Evolutionary conservation across 2,888 invertebrate species (phyloP).

Genomic region (Empis stercorea): DNA sequence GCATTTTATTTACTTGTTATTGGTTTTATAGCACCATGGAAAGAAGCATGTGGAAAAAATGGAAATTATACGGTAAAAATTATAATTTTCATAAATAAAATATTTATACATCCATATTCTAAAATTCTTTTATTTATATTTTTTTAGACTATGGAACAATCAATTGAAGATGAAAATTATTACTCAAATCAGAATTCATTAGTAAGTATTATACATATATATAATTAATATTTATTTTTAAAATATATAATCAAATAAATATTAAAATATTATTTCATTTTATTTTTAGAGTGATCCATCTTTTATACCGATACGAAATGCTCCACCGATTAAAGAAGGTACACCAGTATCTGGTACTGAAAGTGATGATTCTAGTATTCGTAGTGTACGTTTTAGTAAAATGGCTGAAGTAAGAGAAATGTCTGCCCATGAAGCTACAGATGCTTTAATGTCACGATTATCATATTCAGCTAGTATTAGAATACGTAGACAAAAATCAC

Average conservation of each 20-base stretch:
- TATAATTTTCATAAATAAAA: too few relatives aligned
- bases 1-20: constrained; percentile 81
- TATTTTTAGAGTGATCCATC: constrained; percentile 78
- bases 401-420: constrained; percentile 77
- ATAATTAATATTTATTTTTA: not conserved
- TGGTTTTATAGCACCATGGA: constrained; percentile 80
- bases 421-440: constrained; percentile 82
- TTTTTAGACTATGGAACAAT: constrained; percentile 56
- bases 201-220: constrained; percentile 17
- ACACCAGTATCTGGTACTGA: constrained; percentile 52
- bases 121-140: too few relatives aligned
- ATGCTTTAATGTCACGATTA: constrained; percentile 80
- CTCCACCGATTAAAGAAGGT: constrained; percentile 37
- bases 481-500: constrained; percentile 49
- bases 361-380: constrained; percentile 72
- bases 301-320: constrained; percentile 77
- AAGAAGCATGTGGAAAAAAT: constrained; percentile 65
- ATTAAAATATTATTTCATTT: too few relatives aligned
- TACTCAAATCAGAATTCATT: constrained; percentile 46
- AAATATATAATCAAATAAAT: too few relatives aligned
- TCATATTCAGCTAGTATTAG: constrained; percentile 88
- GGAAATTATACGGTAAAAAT: constrained; percentile 57
- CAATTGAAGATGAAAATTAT: constrained; percentile 67
- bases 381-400: constrained; percentile 83
- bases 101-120: too few relatives aligned